A percentile compares a stretch with the other conserved stretches of the same genome.
These are phyloP conservation scores for Mola mola DNA, from an alignment of 2,113 vertebrate species.

Conservation along the genomic window DNA sequence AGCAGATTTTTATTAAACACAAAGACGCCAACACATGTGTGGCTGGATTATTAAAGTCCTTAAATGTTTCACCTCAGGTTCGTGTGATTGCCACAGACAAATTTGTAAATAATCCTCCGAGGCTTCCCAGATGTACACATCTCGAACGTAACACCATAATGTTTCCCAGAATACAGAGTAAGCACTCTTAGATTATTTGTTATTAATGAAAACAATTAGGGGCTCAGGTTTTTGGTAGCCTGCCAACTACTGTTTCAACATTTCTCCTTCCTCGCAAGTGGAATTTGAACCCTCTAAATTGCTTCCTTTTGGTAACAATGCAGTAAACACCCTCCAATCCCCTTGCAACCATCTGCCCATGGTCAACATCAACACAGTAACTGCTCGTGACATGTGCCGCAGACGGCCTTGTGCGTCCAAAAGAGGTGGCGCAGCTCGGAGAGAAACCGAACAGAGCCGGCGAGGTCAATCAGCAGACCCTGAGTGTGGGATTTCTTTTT, in stretches of 20 bases:
- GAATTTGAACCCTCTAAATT: slow-evolving; percentile 75
- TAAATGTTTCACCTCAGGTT: slow-evolving; percentile 49
- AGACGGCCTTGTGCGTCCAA: slow-evolving; percentile 63
- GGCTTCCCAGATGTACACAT: slow-evolving; percentile 66
- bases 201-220: slow-evolving; percentile 78
- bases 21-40: slow-evolving; percentile 36
- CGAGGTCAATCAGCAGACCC: slow-evolving; percentile 36
- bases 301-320: slow-evolving; percentile 76
- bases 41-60: slow-evolving; percentile 20
- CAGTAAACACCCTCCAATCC: slow-evolving; percentile 71
- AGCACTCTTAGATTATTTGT: slow-evolving; percentile 73
- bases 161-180: slow-evolving; percentile 68
- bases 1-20: slow-evolving; percentile 64
- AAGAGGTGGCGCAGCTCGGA: slow-evolving; percentile 48
- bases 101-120: slow-evolving; percentile 61
- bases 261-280: slow-evolving; percentile 62
- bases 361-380: slow-evolving; percentile 73
- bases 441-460: slow-evolving; percentile 49
- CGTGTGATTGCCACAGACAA: slow-evolving; percentile 59
- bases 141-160: slow-evolving; percentile 63
- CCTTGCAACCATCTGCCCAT: slow-evolving; percentile 65
- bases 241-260: slow-evolving; percentile 77
- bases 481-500: slow-evolving; percentile 43
- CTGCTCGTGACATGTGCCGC: slow-evolving; percentile 66
- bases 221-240: slow-evolving; percentile 67